Conservation (phyloP, 2,113 vertebrate species). For the Machaerirhynchus nigripectus region DNA sequence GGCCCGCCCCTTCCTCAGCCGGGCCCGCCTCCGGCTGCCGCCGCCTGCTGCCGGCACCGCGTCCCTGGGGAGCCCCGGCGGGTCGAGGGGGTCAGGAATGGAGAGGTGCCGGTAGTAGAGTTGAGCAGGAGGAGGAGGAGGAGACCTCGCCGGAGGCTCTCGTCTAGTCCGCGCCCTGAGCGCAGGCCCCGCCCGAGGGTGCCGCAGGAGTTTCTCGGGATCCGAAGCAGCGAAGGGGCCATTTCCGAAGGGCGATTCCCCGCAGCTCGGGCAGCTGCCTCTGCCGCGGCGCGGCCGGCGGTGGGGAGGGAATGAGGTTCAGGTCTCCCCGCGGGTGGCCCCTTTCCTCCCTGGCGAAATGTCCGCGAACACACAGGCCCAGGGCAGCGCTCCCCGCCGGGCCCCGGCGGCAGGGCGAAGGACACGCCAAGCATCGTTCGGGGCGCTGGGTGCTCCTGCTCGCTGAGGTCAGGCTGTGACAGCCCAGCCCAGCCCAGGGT, state of each 20-base stretch:
- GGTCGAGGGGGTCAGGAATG: accelerated
- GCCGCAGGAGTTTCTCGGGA: accelerated
- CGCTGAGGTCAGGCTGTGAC: accelerated
- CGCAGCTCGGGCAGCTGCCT: neutral
- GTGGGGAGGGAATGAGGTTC: accelerated
- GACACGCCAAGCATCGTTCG: accelerated
- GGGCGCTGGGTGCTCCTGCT: neutral
- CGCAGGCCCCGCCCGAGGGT: accelerated
- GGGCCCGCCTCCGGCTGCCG: no score
- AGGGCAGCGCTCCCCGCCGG: no score
- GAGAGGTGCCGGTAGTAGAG: accelerated
- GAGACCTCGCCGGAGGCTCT: accelerated
- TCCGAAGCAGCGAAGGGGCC: accelerated
- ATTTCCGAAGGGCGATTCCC: accelerated
- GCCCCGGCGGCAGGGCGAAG: no score
- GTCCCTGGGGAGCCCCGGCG: accelerated
- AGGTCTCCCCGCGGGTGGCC: accelerated
- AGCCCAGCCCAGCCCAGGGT: accelerated
- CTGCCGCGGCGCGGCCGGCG: neutral
- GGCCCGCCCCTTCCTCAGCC: no score
- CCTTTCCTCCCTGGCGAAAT: neutral
- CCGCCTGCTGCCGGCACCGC: accelerated
- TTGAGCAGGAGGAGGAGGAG: neutral
- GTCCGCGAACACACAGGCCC: neutral
- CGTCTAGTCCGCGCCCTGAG: accelerated